These are phyloP conservation scores for Nasonia longicornis DNA, from an alignment of 1,140 invertebrate genomes.

Conservation along the genomic window DNA sequence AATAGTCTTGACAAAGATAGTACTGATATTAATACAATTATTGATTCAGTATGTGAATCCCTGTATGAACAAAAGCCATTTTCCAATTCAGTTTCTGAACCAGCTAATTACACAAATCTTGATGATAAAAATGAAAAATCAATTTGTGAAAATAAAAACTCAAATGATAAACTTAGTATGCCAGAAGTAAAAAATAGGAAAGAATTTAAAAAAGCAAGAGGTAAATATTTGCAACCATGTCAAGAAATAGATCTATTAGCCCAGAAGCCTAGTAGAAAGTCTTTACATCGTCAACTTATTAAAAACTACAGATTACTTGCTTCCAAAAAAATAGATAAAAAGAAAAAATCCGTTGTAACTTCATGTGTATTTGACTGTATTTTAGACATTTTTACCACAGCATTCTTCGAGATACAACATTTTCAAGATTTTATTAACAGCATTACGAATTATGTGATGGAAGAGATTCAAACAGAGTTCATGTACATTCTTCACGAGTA, in stretches of 20 bases:
- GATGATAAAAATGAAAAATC: no score
- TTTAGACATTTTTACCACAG: not conserved
- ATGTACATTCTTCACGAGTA: not conserved
- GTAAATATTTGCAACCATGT: no score
- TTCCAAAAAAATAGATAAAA: not conserved
- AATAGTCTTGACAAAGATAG: no score
- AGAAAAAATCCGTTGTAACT: not conserved
- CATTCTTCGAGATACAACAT: not conserved
- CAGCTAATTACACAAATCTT: no score
- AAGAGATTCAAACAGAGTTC: not conserved
- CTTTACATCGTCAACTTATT: not conserved
- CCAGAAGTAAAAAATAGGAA: no score
- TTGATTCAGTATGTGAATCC: no score
- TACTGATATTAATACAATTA: no score
- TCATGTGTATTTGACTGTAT: not conserved
- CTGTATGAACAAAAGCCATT: no score
- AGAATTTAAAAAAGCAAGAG: no score
- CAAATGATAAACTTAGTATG: no score
- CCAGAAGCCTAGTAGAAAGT: not conserved
- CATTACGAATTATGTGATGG: not conserved
- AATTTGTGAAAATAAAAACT: no score
- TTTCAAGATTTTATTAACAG: not conserved
- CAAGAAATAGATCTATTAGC: not conserved
- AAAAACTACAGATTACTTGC: not conserved
- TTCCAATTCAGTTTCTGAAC: no score